Evolutionary conservation across 2,797 vertebrate species (phyloP).

Genomic region (Sternotherus odoratus): DNA sequence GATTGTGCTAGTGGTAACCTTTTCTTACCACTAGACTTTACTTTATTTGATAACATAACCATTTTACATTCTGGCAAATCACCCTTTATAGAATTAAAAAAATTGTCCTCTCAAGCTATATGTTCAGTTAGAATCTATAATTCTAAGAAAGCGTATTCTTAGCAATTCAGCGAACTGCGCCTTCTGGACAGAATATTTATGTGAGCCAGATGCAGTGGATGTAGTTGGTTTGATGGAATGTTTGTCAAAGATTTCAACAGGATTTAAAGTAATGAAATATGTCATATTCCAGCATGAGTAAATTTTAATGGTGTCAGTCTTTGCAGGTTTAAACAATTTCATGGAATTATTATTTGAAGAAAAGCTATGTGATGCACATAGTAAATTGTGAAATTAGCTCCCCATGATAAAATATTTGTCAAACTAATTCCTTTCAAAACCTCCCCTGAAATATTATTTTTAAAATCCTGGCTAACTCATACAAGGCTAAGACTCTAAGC

Average conservation of each 20-base stretch:
- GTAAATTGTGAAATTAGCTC: conserved; percentile 20
- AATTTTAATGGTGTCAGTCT: conserved; percentile 1
- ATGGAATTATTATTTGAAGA: not conserved
- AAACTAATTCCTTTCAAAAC: not conserved
- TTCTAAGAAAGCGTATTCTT: not conserved
- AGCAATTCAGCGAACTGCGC: not conserved
- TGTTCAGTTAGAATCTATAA: not conserved
- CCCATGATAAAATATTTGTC: conserved; percentile 32
- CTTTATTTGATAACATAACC: not conserved
- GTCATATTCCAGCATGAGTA: not conserved
- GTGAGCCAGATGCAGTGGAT: not conserved
- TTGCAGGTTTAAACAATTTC: not conserved
- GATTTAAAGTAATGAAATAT: conserved; percentile 39
- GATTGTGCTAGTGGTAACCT: not conserved
- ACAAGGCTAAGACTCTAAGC: too few relatives aligned
- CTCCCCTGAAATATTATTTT: not conserved
- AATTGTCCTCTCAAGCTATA: not conserved
- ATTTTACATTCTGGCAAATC: not conserved
- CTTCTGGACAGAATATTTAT: not conserved
- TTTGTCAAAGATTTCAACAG: not conserved
- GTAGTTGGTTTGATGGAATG: not conserved
- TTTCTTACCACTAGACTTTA: not conserved
- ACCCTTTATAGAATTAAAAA: not conserved
- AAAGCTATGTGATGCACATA: not conserved
- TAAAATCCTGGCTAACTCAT: not conserved